Percentiles rank a stretch among this genome's conserved stretches.
Evolutionary conservation across 2,888 invertebrate species (phyloP).

Genomic region (Dolomedes plantarius): DNA sequence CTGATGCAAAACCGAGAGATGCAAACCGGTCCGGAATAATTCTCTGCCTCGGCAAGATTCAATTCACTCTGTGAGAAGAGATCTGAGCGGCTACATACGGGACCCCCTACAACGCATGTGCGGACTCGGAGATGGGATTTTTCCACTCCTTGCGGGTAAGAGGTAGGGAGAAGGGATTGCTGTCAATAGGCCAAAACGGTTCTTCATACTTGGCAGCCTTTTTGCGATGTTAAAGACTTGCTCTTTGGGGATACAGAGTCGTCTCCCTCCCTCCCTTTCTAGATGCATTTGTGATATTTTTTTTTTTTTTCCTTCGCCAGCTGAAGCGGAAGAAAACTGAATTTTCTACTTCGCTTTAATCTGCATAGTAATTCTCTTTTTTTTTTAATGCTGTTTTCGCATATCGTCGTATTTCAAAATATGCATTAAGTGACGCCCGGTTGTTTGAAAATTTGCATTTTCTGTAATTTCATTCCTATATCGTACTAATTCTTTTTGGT

Average conservation of each 20-base stretch:
- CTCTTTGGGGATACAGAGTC: background rate
- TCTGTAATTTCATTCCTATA: too few relatives aligned
- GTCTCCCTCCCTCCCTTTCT: background rate
- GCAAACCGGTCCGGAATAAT: background rate
- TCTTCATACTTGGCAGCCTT: background rate
- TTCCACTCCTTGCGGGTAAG: slow-evolving; percentile 39
- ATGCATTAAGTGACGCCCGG: too few relatives aligned
- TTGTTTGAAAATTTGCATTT: too few relatives aligned
- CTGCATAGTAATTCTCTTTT: too few relatives aligned
- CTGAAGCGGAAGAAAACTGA: too few relatives aligned
- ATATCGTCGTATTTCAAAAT: too few relatives aligned
- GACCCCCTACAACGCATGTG: slow-evolving; percentile 37
- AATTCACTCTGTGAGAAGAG: slow-evolving; percentile 27
- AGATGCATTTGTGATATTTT: too few relatives aligned
- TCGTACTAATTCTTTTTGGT: too few relatives aligned
- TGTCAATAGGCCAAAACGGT: slow-evolving; percentile 5
- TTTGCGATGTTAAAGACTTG: slow-evolving; percentile 3
- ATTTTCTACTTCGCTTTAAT: too few relatives aligned
- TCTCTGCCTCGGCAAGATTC: slow-evolving; percentile 19
- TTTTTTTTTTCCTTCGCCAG: too few relatives aligned
- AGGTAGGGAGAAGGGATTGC: slow-evolving; percentile 6
- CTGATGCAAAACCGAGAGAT: background rate
- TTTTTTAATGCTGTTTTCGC: too few relatives aligned
- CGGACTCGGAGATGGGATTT: slow-evolving; percentile 39
- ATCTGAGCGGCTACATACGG: background rate